Percentiles rank a stretch among this genome's conserved stretches.
Conservation (phyloP, 2,797 vertebrate species). For the Leptodactylus fallax region DNA sequence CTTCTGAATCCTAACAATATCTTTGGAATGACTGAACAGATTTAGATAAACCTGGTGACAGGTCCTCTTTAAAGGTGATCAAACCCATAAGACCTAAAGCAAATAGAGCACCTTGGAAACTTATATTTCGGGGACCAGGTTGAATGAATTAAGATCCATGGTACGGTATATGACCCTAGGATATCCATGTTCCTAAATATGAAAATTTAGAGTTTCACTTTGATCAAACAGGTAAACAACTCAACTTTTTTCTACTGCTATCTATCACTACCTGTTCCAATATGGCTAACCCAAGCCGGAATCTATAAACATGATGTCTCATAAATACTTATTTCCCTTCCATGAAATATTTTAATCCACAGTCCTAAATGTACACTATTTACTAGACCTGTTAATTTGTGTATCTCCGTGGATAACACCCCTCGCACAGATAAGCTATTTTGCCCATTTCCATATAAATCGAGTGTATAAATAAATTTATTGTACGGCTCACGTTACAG, state of each 20-base stretch:
- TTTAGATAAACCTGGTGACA: too few relatives aligned
- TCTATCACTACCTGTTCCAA: not conserved
- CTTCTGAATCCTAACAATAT: too few relatives aligned
- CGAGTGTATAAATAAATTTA: slow-evolving; percentile 8
- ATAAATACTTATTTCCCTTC: not conserved
- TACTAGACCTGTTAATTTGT: slow-evolving; percentile 1
- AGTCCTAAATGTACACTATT: not conserved
- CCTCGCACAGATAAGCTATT: not conserved
- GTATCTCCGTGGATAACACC: not conserved
- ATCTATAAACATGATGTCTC: not conserved
- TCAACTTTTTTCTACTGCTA: too few relatives aligned
- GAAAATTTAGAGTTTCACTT: not conserved
- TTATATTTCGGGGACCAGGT: too few relatives aligned
- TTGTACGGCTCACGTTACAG: slow-evolving; percentile 16
- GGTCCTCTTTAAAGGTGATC: too few relatives aligned
- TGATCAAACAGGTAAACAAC: too few relatives aligned
- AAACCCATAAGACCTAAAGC: too few relatives aligned
- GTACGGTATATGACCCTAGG: too few relatives aligned
- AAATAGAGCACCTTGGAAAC: too few relatives aligned
- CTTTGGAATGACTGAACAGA: too few relatives aligned
- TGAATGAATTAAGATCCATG: too few relatives aligned
- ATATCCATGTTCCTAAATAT: too few relatives aligned
- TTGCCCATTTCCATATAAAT: slow-evolving; percentile 24
- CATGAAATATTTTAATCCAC: slow-evolving; percentile 4
- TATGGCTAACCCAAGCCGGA: not conserved